Evolutionary conservation across 2,113 vertebrate species (phyloP).

Genomic region (Cercocebus atys): DNA sequence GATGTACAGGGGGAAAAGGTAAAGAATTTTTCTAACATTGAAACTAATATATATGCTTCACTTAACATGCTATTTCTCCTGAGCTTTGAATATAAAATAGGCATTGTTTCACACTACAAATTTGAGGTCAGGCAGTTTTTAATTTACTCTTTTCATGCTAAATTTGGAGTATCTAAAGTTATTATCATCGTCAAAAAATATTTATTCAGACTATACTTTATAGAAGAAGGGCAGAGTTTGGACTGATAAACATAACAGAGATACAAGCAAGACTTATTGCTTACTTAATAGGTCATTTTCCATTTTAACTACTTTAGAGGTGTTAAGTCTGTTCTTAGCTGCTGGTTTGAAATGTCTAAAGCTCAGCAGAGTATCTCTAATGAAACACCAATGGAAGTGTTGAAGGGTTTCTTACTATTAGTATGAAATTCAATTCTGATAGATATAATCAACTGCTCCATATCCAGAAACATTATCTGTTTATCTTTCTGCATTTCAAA

Average conservation of each 20-base stretch:
- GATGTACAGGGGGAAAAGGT: not conserved
- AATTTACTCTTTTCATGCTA: not conserved
- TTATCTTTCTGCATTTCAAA: slow-evolving; percentile 13
- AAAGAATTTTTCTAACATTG: not conserved
- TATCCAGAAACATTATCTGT: not conserved
- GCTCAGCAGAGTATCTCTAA: not conserved
- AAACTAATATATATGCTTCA: not conserved
- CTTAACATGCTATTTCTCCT: not conserved
- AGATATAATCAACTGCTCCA: not conserved
- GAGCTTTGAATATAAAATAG: not conserved
- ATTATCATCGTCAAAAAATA: not conserved
- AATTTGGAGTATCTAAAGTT: not conserved
- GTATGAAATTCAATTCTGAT: not conserved
- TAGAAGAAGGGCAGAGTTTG: not conserved
- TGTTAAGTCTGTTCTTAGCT: not conserved
- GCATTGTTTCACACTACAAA: not conserved
- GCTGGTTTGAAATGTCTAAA: not conserved
- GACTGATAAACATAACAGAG: not conserved
- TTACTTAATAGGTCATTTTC: not conserved
- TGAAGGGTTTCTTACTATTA: not conserved
- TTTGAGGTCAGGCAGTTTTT: not conserved
- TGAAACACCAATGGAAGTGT: not conserved
- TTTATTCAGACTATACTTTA: not conserved
- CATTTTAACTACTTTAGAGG: not conserved
- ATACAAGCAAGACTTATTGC: not conserved